A percentile compares a stretch with the other conserved stretches of the same genome.
Evolutionary conservation across 2,113 vertebrate species (phyloP).

Genomic region (Danionella cerebrum): DNA sequence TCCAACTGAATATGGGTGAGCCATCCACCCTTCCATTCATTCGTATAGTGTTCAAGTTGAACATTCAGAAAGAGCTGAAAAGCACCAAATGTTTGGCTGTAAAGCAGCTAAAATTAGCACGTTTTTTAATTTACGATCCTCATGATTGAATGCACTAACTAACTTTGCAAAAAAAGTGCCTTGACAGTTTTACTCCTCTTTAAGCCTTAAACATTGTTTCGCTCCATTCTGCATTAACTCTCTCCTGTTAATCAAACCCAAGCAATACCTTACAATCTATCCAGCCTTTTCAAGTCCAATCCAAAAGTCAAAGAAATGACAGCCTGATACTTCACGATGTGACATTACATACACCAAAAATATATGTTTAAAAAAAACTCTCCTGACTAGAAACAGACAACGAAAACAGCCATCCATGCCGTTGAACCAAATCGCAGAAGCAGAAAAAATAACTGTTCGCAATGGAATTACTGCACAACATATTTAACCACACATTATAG

Average conservation of each 20-base stretch:
- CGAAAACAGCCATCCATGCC: neutral
- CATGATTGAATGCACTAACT: neutral
- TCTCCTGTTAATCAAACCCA: neutral
- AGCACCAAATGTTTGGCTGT: constrained; percentile 8
- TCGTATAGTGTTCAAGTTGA: neutral
- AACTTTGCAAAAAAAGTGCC: neutral
- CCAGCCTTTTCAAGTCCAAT: neutral
- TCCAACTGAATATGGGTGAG: neutral
- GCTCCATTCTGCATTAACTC: no score
- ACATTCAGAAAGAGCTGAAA: constrained; percentile 18
- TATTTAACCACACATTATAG: constrained; percentile 25
- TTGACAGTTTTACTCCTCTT: neutral
- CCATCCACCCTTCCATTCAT: neutral
- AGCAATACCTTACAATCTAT: neutral
- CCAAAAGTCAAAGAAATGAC: constrained; percentile 1
- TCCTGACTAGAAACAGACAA: neutral
- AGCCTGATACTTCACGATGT: neutral
- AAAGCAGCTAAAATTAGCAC: constrained; percentile 1
- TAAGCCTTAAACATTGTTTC: no score
- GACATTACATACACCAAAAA: constrained; percentile 14
- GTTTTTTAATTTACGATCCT: neutral
- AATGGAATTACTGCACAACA: constrained; percentile 15
- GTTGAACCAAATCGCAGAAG: constrained; percentile 9
- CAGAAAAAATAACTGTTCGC: neutral
- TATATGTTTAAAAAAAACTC: constrained; percentile 19